phyloP scores from a whole-genome alignment of 2,797 vertebrate genomes.

The Poecilia velifera region DNA sequence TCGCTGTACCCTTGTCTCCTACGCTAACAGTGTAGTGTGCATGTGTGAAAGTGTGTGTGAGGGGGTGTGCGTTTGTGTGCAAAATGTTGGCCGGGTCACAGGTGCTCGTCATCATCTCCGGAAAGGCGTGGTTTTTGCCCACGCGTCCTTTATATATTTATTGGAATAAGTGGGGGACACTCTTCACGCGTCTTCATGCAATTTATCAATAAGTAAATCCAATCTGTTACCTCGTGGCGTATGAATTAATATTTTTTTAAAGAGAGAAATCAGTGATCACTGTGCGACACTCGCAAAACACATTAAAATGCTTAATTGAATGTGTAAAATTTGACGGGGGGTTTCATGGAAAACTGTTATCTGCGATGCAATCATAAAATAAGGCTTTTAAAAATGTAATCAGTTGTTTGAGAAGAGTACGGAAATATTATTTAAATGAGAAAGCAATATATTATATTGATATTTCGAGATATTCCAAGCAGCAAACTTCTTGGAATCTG shows the following conservation, averaged over 20 bases:
- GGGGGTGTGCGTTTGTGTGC: constrained; percentile 43
- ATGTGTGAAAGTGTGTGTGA: constrained; percentile 36
- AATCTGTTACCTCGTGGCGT: constrained; percentile 3
- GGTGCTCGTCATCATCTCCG: constrained; percentile 84
- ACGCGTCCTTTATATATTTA: constrained; percentile 78
- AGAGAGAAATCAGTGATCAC: constrained; percentile 11
- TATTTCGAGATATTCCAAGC: constrained; percentile 30
- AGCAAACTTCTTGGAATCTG: constrained; percentile 36
- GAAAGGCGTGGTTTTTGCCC: constrained; percentile 86
- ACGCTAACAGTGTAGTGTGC: constrained; percentile 43
- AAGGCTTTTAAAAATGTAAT: background rate
- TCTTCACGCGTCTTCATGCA: constrained; percentile 30
- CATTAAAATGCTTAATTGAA: background rate
- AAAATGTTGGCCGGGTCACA: constrained; percentile 81
- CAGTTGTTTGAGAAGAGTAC: background rate
- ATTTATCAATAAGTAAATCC: constrained; percentile 24
- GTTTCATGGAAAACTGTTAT: background rate
- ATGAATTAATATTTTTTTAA: background rate
- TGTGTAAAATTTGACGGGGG: background rate
- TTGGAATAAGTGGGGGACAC: constrained; percentile 57
- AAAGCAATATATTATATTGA: constrained; percentile 6
- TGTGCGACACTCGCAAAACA: constrained; percentile 8
- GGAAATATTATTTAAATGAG: background rate
- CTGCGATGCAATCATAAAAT: background rate
- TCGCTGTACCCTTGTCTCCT: constrained; percentile 61